Conservation (phyloP, 2,113 vertebrate genomes). For the Oreochromis niloticus region DNA sequence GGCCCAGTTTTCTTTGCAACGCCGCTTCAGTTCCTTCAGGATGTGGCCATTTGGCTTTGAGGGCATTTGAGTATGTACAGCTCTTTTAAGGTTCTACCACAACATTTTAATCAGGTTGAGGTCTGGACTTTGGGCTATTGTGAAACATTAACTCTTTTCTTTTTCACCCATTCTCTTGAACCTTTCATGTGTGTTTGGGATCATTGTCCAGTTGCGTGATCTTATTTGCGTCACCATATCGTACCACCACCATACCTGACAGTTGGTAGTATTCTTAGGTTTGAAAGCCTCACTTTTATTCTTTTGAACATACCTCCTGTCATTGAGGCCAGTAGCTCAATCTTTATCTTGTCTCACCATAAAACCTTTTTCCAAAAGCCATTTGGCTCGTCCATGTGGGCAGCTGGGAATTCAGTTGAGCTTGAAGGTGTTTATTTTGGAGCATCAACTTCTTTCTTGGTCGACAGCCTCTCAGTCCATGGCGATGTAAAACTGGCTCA, state of each 20-base stretch:
- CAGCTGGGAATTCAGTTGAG: not conserved
- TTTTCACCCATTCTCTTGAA: not conserved
- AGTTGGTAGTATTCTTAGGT: not conserved
- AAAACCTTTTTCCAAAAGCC: not conserved
- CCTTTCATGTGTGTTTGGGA: not conserved
- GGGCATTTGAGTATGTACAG: not conserved
- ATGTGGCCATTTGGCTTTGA: not conserved
- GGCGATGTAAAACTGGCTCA: accelerated
- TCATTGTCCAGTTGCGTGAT: not conserved
- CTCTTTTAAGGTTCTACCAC: not conserved
- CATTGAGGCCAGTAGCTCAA: not conserved
- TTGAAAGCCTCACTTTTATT: not conserved
- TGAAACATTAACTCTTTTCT: not conserved
- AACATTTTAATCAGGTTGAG: not conserved
- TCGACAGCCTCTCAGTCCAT: not conserved
- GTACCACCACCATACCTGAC: not conserved
- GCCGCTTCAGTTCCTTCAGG: not conserved
- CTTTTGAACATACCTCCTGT: not conserved
- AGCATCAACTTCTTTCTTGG: not conserved
- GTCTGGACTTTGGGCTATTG: not conserved
- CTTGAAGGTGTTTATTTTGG: not conserved
- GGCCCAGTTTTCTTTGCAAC: not conserved
- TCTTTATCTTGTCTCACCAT: not conserved
- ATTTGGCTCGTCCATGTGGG: not conserved
- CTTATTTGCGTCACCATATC: not conserved